Evolutionary conservation across 2,797 vertebrate genomes (phyloP), one percentile per base, ranked within the genome.

Genomic region (Jordanella pulchra): DNA sequence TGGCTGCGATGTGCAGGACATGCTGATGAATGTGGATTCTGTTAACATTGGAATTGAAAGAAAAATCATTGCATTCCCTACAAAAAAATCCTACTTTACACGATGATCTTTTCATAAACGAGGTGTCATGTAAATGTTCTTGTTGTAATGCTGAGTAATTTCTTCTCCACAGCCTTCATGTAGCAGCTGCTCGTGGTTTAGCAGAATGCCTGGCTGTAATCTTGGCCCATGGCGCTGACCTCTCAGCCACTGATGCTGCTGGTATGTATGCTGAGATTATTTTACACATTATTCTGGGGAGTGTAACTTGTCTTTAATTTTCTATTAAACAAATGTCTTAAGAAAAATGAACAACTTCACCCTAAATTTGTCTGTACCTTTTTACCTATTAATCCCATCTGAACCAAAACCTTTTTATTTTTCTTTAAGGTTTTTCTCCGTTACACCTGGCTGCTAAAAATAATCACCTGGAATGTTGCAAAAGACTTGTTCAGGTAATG

Each of bases 371-470:
- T 21, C 64, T 30, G 17, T 65, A n/a, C 15, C 14, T 56, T 30
- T 18, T 12, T 28, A 44, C 15, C 14, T 28, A n/a, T 42, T 69
- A 17, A 45, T 69, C 6, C 15, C 63, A n/a, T 53, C 44, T 44
- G 11, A 61, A 63, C 7, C 28, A 1, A 21, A 1, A 0, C 15
- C 1, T 65, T 50, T 74, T 4, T 73, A 61, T 56, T 35, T n/a
- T 17, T 53, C 7, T 54, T 73, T 63, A 18, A 99, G 98, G 98
- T 72, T 96, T 94, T 72, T 96, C 85, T 64, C 96, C 96, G 75
- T 94, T 99, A 90, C 97, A 99, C 77, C 94, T 99, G n/a, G 96
- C 97, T 84, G 95, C 95, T 87, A 99, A 96, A 94, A 95, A 97
- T 87, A 95, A 94, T 88, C 97, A 99, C 32, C 80, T 84, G 0